Conservation (phyloP, 1,140 invertebrate species). For the Scylla paramamosain region DNA sequence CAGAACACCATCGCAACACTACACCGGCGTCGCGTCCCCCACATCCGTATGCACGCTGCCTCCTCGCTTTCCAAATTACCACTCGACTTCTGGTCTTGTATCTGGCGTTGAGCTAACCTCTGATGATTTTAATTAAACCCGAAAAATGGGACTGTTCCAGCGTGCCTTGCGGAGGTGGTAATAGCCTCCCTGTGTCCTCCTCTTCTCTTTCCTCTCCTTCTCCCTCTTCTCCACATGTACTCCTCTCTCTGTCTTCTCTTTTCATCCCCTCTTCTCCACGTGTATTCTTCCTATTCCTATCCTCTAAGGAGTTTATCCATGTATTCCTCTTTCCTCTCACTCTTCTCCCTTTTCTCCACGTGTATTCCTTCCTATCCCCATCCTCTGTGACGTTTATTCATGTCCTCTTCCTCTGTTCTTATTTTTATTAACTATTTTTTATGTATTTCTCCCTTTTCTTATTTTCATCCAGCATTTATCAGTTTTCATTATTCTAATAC, state of each 20-base stretch:
- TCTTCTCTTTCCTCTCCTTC: not conserved
- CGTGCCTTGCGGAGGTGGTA: not conserved
- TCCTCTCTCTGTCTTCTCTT: not conserved
- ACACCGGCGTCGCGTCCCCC: no score
- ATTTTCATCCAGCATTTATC: no score
- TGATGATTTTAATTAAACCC: conserved; percentile 65
- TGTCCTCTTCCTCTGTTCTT: no score
- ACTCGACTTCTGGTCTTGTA: conserved; percentile 32
- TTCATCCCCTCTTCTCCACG: not conserved
- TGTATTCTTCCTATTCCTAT: not conserved
- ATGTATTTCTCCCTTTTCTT: no score
- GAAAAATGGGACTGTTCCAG: conserved; percentile 2
- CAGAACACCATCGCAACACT: not conserved
- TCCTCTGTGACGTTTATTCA: no score
- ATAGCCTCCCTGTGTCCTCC: not conserved
- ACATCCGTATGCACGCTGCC: conserved; percentile 37
- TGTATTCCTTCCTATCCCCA: no score
- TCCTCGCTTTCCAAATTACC: conserved; percentile 58
- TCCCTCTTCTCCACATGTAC: not conserved
- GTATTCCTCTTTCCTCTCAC: no score
- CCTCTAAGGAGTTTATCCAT: no score
- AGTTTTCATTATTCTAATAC: no score
- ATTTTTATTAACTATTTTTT: no score
- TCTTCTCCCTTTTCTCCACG: no score
- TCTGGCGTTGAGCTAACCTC: conserved; percentile 61